Percentiles rank a stretch among this genome's conserved stretches.
phyloP scores from a whole-genome alignment of 2,888 invertebrate species.

The Drosophila borborema region DNA sequence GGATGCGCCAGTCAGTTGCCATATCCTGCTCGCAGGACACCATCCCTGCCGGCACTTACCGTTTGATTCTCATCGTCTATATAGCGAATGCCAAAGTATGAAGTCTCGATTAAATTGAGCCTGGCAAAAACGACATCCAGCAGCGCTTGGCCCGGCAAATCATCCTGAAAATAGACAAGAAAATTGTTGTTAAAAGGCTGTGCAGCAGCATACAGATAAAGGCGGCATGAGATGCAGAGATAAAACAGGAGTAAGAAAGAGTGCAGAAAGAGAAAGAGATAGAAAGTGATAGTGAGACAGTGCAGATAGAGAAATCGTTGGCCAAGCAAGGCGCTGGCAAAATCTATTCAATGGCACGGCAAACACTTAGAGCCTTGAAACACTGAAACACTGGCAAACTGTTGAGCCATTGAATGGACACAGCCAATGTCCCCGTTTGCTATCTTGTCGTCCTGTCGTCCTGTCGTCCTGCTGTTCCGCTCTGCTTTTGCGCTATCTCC shows the following conservation, averaged over 20 bases:
- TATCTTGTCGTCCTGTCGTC: background rate
- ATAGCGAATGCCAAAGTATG: slow-evolving; percentile 97
- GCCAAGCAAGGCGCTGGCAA: slow-evolving; percentile 46
- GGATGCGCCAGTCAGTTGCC: slow-evolving; percentile 46
- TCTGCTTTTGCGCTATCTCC: slow-evolving; percentile 17
- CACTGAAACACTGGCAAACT: slow-evolving; percentile 72
- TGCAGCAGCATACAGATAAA: slow-evolving; percentile 16
- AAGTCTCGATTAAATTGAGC: slow-evolving; percentile 96
- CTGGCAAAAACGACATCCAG: slow-evolving; percentile 96
- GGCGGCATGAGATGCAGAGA: slow-evolving; percentile 2
- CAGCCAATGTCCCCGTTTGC: slow-evolving; percentile 22
- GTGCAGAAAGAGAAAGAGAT: background rate
- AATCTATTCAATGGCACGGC: slow-evolving; percentile 58
- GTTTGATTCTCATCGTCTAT: slow-evolving; percentile 97
- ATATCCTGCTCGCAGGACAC: slow-evolving; percentile 31
- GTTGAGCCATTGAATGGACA: slow-evolving; percentile 76
- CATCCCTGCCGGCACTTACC: slow-evolving; percentile 87
- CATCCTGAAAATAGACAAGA: slow-evolving; percentile 90
- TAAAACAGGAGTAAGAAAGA: background rate
- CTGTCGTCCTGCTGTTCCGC: slow-evolving; percentile 10
- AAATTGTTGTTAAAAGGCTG: slow-evolving; percentile 73
- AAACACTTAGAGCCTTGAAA: slow-evolving; percentile 51
- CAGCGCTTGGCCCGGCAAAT: slow-evolving; percentile 94
- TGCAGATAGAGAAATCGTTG: slow-evolving; percentile 22
- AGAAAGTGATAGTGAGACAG: background rate